Evolutionary conservation across 2,888 invertebrate genomes (phyloP).

Genomic region (Hirtodrosophila duncani): DNA sequence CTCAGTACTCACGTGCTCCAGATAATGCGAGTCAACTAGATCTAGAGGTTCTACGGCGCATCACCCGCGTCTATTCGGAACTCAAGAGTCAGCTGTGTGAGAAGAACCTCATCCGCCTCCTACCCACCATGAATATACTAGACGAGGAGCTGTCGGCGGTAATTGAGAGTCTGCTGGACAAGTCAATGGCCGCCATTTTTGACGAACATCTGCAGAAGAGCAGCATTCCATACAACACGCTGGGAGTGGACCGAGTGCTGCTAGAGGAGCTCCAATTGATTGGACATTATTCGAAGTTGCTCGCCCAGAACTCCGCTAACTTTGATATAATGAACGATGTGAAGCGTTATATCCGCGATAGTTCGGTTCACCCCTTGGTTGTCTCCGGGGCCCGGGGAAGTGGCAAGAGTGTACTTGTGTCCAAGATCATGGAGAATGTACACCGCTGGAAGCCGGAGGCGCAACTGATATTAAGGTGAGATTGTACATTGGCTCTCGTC

Average conservation of each 20-base stretch:
- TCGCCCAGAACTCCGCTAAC: slow-evolving; percentile 82
- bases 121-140: slow-evolving; percentile 76
- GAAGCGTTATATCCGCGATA: slow-evolving; percentile 80
- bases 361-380: slow-evolving; percentile 81
- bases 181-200: slow-evolving; percentile 84
- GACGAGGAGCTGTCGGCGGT: slow-evolving; percentile 79
- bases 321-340: slow-evolving; percentile 76
- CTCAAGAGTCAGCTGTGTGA: slow-evolving; percentile 86
- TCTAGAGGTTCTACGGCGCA: slow-evolving; percentile 83
- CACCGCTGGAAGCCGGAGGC: slow-evolving; percentile 83
- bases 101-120: slow-evolving; percentile 84
- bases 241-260: slow-evolving; percentile 84
- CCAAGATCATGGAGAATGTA: slow-evolving; percentile 84
- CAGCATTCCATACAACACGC: slow-evolving; percentile 83
- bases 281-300: slow-evolving; percentile 84
- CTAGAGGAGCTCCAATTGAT: slow-evolving; percentile 84
- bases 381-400: slow-evolving; percentile 89
- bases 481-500: too few relatives aligned
- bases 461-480: slow-evolving; percentile 79
- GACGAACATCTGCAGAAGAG: slow-evolving; percentile 83
- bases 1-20: slow-evolving; percentile 79
- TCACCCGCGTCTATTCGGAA: slow-evolving; percentile 85
- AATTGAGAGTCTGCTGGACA: slow-evolving; percentile 83
- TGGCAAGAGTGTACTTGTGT: slow-evolving; percentile 89
- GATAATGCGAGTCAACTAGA: slow-evolving; percentile 81